Evolutionary conservation across 2,797 vertebrate genomes (phyloP), one percentile per base, ranked within the genome.

Genomic region (Coilia nasus): DNA sequence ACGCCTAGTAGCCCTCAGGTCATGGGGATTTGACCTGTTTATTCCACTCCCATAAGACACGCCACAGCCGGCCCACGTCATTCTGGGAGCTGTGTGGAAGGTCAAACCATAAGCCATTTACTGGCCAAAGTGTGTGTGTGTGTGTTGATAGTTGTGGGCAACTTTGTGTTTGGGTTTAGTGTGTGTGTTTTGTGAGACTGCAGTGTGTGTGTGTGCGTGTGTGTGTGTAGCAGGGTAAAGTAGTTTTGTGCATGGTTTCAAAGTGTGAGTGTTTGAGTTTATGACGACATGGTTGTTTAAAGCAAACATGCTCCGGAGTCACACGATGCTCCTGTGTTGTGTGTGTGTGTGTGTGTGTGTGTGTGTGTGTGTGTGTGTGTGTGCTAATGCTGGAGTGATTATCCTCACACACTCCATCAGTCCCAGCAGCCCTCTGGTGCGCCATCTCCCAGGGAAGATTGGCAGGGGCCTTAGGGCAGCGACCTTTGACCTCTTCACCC

Each of bases 11-110:
- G 67, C 31, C 67, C 6, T 21, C 21, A 44, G 82, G 84, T 44
- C 11, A 47, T 17, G 82, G 83, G 87, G 85, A 89, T 87, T 81
- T 87, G 83, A 86, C 84, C 86, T 84, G 57, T 85, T 82, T 88
- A 87, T 71, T 14, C 64, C 12, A 5, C 31, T 75, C 67, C 67
- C 67, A 41, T 87, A 90, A 86, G 83, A 82, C 17, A 67, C 60
- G 85, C 83, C 87, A 82, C 82, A 87, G 86, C 71, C 71, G 64
- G 67, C 71, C 15, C n/a, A 50, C 87, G 75, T 50, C 67, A 25
- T 21, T 83, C 57, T 56, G 25, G 67, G 85, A 62, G 85, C 81
- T 46, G 25, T 82, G 17, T 78, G 47, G 60, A 67, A 60, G 82
- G 82, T 88, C 75, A 82, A 82, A 78, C 47, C 46, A 84, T 86